Evolutionary conservation across 2,888 invertebrate genomes (phyloP).

Genomic region (Mongoloraphidia duomilia): DNA sequence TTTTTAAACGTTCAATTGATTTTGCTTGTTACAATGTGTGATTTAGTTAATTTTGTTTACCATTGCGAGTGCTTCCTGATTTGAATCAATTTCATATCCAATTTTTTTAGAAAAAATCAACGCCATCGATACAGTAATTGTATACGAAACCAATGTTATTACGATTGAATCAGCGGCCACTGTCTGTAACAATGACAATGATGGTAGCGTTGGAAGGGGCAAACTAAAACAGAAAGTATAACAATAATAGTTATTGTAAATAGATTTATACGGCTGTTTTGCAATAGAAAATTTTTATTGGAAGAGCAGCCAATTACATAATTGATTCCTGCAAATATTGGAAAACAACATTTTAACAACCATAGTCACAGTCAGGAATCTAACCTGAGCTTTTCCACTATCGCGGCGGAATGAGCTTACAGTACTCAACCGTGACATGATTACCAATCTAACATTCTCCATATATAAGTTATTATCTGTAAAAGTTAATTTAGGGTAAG

Average conservation of each 20-base stretch:
- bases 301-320: no score
- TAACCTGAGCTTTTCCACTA: no score
- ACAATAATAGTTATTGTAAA: constrained; percentile 1
- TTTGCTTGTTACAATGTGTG: not conserved
- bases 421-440: no score
- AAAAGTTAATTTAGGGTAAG: no score
- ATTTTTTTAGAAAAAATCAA: constrained; percentile 61
- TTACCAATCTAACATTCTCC: no score
- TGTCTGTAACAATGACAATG: constrained; percentile 39
- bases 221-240: constrained; percentile 33
- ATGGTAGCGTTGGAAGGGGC: constrained; percentile 47
- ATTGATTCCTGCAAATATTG: no score
- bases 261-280: no score
- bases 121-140: constrained; percentile 68
- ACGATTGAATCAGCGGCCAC: constrained; percentile 50
- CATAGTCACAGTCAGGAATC: no score
- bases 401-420: not conserved
- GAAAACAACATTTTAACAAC: no score
- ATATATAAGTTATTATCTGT: no score
- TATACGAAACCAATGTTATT: constrained; percentile 64
- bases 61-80: constrained; percentile 61
- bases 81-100: constrained; percentile 59
- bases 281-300: no score
- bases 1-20: not conserved
- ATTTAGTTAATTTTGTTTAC: constrained; percentile 28